Percentiles rank a stretch among this genome's conserved stretches.
phyloP scores from a whole-genome alignment of 2,888 invertebrate genomes.

The Julus scandinavius region DNA sequence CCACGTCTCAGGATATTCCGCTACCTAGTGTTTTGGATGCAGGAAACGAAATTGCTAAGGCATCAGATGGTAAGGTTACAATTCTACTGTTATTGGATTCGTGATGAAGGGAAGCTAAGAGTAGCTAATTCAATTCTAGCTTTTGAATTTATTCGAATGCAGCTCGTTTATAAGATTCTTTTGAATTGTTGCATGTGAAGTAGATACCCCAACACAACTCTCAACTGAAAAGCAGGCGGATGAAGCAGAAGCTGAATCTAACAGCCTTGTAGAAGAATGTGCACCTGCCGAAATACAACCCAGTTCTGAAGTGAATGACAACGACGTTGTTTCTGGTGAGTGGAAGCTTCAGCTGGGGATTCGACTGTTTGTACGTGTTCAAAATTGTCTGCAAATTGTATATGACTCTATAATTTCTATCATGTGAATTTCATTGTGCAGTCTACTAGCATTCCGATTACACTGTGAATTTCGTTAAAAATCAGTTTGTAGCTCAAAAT shows the following conservation, averaged over 20 bases:
- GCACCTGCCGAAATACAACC: neutral
- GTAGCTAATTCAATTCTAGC: no score
- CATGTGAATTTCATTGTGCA: no score
- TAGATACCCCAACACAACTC: neutral
- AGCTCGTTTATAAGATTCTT: neutral
- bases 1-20: neutral
- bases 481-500: no score
- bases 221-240: neutral
- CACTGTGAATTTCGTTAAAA: no score
- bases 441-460: no score
- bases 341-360: neutral
- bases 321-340: neutral
- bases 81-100: neutral
- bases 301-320: slow-evolving; percentile 48
- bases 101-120: no score
- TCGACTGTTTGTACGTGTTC: no score
- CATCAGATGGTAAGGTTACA: neutral
- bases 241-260: neutral
- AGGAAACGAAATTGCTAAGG: neutral
- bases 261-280: neutral
- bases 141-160: no score
- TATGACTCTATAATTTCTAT: no score
- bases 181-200: neutral
- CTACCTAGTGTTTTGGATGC: neutral
- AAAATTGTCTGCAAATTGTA: no score